Percentiles rank a stretch among this genome's conserved stretches.
Evolutionary conservation across 2,888 invertebrate genomes (phyloP).

Genomic region (Diplolepis rosae): DNA sequence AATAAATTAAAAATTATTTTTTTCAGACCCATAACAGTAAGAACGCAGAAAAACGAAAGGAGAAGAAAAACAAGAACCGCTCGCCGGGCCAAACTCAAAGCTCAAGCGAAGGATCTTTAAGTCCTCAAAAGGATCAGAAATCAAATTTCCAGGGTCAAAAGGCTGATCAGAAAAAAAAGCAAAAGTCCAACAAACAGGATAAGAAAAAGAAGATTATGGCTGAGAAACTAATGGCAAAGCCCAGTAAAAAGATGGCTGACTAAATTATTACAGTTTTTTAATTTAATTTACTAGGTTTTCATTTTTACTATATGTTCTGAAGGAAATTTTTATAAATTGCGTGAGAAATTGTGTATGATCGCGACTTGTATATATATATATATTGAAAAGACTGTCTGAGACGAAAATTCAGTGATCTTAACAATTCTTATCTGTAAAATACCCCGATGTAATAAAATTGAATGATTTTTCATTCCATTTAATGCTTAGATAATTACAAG

Average conservation of each 20-base stretch:
- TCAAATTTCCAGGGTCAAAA: constrained; percentile 76
- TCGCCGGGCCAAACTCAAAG: constrained; percentile 51
- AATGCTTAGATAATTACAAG: not conserved
- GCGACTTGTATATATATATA: constrained; percentile 26
- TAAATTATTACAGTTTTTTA: constrained; percentile 6
- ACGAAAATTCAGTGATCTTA: not conserved
- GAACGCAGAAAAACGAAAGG: constrained; percentile 37
- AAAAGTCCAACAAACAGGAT: constrained; percentile 75
- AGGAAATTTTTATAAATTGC: not conserved
- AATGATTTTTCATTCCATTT: not conserved
- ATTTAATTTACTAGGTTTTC: not conserved
- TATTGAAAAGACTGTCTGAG: constrained; percentile 20
- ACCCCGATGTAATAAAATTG: not conserved
- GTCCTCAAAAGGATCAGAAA: not conserved
- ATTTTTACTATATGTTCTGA: not conserved
- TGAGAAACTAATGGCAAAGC: constrained; percentile 74
- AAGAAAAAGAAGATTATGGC: constrained; percentile 77
- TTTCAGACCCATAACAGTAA: constrained; percentile 2
- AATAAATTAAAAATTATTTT: not conserved
- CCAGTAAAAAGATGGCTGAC: constrained; percentile 54
- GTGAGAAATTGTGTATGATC: constrained; percentile 9
- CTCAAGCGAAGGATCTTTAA: constrained; percentile 33
- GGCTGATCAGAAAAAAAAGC: constrained; percentile 77
- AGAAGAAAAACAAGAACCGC: constrained; percentile 43
- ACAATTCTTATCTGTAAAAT: not conserved